A percentile compares a stretch with the other conserved stretches of the same genome.
Conservation (phyloP, 2,888 invertebrate genomes). For the Dione vanillae region DNA sequence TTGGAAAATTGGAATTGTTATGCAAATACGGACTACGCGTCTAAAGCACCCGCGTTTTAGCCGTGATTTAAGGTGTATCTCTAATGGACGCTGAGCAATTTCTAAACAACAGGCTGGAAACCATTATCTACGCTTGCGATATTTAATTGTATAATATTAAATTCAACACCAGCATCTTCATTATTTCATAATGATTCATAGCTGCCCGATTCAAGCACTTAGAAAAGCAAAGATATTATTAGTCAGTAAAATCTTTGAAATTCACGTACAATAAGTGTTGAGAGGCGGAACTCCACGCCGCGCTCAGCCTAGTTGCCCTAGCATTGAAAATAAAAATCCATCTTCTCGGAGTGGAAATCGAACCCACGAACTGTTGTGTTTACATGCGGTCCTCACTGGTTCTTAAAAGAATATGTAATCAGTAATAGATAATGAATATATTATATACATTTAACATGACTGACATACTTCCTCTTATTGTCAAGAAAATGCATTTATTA, state of each 20-base stretch:
- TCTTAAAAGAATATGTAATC: background rate
- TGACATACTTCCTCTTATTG: background rate
- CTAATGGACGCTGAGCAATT: slow-evolving; percentile 10
- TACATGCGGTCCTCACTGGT: too few species aligned
- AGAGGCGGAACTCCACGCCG: too few species aligned
- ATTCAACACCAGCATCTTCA: background rate
- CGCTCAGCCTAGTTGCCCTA: too few species aligned
- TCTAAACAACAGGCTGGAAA: slow-evolving; percentile 10
- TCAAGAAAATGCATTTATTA: slow-evolving; percentile 18
- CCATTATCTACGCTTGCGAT: background rate
- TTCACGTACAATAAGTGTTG: too few species aligned
- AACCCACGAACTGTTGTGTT: too few species aligned
- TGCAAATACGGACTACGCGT: slow-evolving; percentile 47
- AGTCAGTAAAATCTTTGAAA: too few species aligned
- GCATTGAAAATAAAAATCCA: too few species aligned
- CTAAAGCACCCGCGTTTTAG: slow-evolving; percentile 17
- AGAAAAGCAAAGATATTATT: background rate
- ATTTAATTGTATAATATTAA: background rate
- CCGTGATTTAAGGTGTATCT: slow-evolving; percentile 28
- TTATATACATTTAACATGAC: background rate
- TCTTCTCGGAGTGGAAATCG: too few species aligned
- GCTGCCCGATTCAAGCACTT: background rate
- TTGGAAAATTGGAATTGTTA: slow-evolving; percentile 52
- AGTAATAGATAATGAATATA: too few species aligned
- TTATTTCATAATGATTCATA: background rate